Evolutionary conservation across 2,797 vertebrate species (phyloP).

Genomic region (Silurus lanzhouensis): DNA sequence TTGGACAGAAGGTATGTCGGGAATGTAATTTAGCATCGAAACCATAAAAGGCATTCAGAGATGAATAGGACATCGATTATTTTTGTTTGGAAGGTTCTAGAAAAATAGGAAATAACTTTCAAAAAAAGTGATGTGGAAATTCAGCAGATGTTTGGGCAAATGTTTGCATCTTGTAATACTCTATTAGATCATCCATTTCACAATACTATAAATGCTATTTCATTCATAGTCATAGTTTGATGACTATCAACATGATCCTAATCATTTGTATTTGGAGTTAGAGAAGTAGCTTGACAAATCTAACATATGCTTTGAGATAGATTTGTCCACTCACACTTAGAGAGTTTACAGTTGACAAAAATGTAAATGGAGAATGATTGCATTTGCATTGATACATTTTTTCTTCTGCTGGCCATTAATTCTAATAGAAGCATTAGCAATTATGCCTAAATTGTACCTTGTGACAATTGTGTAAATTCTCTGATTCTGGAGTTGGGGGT

Average conservation of each 20-base stretch:
- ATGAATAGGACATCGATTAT: background rate
- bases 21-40: conserved; percentile 2
- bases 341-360: too few species aligned
- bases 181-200: too few species aligned
- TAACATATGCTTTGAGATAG: background rate
- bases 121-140: background rate
- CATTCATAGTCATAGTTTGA: background rate
- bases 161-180: too few species aligned
- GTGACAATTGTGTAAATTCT: background rate
- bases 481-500: conserved; percentile 23
- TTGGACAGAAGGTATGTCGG: background rate
- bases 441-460: background rate
- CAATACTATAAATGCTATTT: background rate
- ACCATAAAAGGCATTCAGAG: conserved; percentile 27
- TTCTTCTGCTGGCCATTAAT: background rate
- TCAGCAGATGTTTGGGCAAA: background rate
- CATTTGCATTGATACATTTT: background rate
- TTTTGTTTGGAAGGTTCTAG: background rate
- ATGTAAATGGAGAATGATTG: background rate
- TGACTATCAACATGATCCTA: background rate
- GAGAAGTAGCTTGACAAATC: background rate
- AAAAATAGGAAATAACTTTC: background rate
- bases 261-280: background rate
- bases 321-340: background rate
- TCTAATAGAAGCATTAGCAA: background rate